phyloP scores from a whole-genome alignment of 1,140 invertebrate genomes.

The Dendrolimus punctatus region DNA sequence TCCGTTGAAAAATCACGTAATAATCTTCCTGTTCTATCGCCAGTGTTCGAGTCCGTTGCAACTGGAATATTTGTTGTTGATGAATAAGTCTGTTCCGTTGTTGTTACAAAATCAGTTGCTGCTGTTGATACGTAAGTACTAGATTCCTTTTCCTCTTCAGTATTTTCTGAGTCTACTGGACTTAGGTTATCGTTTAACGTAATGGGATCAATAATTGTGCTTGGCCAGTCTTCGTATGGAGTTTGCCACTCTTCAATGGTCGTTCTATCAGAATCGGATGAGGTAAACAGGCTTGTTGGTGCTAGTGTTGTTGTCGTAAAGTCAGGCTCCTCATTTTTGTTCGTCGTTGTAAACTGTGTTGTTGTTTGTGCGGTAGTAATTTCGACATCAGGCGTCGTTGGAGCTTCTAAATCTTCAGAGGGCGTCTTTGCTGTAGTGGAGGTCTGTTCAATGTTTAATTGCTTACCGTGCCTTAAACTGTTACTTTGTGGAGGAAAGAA shows the following conservation, averaged over 20 bases:
- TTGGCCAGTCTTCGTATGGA: conserved; percentile 73
- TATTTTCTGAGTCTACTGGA: conserved; percentile 24
- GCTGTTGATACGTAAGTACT: conserved; percentile 21
- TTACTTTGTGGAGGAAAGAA: conserved; percentile 58
- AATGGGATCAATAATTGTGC: conserved; percentile 78
- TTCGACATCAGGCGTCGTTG: conserved; percentile 32
- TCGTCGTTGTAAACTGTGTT: conserved; percentile 37
- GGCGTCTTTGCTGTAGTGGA: conserved; percentile 42
- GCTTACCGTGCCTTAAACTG: conserved; percentile 56
- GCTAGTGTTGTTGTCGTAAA: conserved; percentile 32
- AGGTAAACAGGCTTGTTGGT: conserved; percentile 41
- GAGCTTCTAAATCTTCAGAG: conserved; percentile 56
- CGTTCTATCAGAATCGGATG: conserved; percentile 49
- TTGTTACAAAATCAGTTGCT: conserved; percentile 19
- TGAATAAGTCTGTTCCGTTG: conserved; percentile 33
- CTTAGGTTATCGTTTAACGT: conserved; percentile 79
- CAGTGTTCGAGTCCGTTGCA: conserved; percentile 25
- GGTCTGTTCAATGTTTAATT: conserved; percentile 40
- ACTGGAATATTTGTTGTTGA: conserved; percentile 37
- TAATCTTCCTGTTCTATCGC: conserved; percentile 40
- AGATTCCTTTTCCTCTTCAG: conserved; percentile 8
- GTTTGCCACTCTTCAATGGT: conserved; percentile 50
- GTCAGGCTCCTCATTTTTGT: conserved; percentile 31
- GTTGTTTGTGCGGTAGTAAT: conserved; percentile 38
- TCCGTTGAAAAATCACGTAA: conserved; percentile 48